Evolutionary conservation across 2,797 vertebrate species (phyloP), one percentile per base, ranked within the genome.

Genomic region (Falco berigora): DNA sequence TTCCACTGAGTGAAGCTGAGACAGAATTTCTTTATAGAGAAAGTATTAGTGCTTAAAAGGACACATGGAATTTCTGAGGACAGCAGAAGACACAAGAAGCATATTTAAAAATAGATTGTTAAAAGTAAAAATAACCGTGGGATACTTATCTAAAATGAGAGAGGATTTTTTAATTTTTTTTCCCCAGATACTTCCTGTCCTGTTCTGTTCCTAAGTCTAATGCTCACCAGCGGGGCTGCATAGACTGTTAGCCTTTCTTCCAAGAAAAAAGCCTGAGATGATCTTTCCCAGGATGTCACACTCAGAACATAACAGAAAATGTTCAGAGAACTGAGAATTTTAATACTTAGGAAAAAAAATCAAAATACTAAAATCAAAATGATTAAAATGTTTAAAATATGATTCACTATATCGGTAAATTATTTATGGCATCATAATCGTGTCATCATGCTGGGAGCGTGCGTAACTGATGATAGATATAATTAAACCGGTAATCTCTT

Each of bases 81-180:
- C 92, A 95, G 52, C 83, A 82, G 74, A 93, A 94, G 88, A 90
- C 69, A 92, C 52, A 58, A 92, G 67, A 63, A 82, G 12, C 46
- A 9, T 83, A 71, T 92, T 93, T 94, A 93, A 96, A 96, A 95
- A 96, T 90, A 94, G 90, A 87, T 38, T 62, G 21, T 90, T 92
- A 50, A 93, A 94, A 94, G 74, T 91, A 95, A 94, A 96, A 94
- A 92, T 95, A 96, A 94, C 92, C 64, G 17, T 95, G 92, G 85
- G 95, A 93, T 95, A 87, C n/a, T 93, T 78, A 55, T 61, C 36
- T 91, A 86, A 95, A 95, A 80, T 66, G 74, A 92, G 61, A 85
- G 76, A 68, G 38, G 42, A 59, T 15, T 84, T 72, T 66, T 50
- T 40, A 32, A 20, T 23, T 27, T 34, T 40, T 36, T 44, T 16